Conservation (phyloP, 2,888 invertebrate species). For the Caradrina kadenii region DNA sequence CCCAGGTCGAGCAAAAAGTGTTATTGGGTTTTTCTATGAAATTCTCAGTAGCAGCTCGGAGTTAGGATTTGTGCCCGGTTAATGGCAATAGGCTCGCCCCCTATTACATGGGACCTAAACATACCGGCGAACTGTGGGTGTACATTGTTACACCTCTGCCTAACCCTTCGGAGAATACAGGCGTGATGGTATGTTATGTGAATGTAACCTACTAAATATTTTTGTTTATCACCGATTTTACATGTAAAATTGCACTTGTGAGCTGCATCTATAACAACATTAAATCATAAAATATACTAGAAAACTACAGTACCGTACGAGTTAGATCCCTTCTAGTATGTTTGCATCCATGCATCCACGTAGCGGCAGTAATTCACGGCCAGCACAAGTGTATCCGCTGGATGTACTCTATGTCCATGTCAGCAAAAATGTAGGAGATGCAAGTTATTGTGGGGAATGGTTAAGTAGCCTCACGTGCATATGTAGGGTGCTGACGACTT, state of each 20-base stretch:
- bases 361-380: slow-evolving; percentile 44
- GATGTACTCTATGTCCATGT: slow-evolving; percentile 35
- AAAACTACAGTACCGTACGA: not conserved
- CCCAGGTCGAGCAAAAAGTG: no score
- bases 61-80: no score
- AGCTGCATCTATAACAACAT: slow-evolving; percentile 5
- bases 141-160: no score
- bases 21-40: no score
- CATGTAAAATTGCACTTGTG: not conserved
- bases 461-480: slow-evolving; percentile 33
- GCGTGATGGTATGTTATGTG: no score
- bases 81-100: no score
- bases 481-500: slow-evolving; percentile 20
- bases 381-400: slow-evolving; percentile 32
- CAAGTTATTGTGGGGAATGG: slow-evolving; percentile 38
- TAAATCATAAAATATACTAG: slow-evolving; percentile 3
- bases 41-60: no score
- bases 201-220: not conserved
- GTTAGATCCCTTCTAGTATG: slow-evolving; percentile 9
- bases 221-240: not conserved
- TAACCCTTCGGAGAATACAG: no score
- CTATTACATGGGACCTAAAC: no score
- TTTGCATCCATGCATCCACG: slow-evolving; percentile 37
- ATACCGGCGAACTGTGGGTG: no score
- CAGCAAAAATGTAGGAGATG: slow-evolving; percentile 48